Base-by-base conservation (phyloP, 1,140 invertebrate species). In the Luehdorfia chinensis region DNA sequence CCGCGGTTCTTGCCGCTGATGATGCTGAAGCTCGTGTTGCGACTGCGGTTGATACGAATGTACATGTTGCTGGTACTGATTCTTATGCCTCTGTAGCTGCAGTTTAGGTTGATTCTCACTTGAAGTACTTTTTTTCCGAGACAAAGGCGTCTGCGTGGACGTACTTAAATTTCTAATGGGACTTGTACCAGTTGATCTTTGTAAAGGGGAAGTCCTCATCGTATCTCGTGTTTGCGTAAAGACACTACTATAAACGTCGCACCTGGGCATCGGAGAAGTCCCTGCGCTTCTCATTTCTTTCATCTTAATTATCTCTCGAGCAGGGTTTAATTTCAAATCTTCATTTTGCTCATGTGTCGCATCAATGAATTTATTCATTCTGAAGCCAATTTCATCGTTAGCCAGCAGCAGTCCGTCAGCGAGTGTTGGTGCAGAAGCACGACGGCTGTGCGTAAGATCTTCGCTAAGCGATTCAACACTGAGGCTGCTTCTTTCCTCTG, bases 401-500 rank as follows among this genome's bases (percentile, higher is more conserved):
- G 45, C 41, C 4, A 30, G 51, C 41, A 33, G 46, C 18, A 55
- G 32, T 11, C 41, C 52, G 11, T 66, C 60, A 4, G 43, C 41
- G 0, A 72, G 30, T 25, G 62, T 72, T 1, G 72, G 75, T 8
- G 67, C 68, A 3, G 75, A 80, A 0, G 70, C 70, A 46, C 74
- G 61, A 4, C 74, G 62, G 12, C 54, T 58, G 33, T 66, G 56
- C 1, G 55, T 47, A 4, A 51, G 49, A 9, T 75, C 72, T 15
- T 87, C 84, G 27, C 54, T 75, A n/a, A 75, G 77, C 3, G 87
- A 87, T 30, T 88, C 86, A 4, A 87, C 37, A 27, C 85, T 87
- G 19, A 84, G 47, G 36, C 80, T 87, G 51, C 83, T 85, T 50
- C 71, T 75, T 51, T 89, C 88, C 63, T 89, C 88, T 0, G 87